Conservation (phyloP, 2,888 invertebrate genomes). For the Notodonta dromedarius region DNA sequence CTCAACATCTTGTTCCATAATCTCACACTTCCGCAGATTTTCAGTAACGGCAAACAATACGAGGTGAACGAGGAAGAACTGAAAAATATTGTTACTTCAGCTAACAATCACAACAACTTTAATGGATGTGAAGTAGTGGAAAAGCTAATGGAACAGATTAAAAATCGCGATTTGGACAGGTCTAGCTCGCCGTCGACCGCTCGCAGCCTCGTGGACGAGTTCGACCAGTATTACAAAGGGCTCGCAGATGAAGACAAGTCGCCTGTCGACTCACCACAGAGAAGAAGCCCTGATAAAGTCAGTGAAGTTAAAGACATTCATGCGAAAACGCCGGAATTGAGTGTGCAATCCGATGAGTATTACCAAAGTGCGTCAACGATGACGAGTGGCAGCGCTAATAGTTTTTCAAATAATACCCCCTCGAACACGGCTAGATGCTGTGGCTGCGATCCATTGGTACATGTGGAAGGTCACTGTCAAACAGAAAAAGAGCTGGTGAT, state of each 20-base stretch:
- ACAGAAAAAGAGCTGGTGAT: conserved; percentile 18
- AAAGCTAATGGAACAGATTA: conserved; percentile 64
- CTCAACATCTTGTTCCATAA: conserved; percentile 75
- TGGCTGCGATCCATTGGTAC: conserved; percentile 17
- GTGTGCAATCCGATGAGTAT: conserved; percentile 21
- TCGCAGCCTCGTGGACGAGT: conserved; percentile 73
- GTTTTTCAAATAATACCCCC: conserved; percentile 19
- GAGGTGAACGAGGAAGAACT: conserved; percentile 77
- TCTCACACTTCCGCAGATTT: conserved; percentile 69
- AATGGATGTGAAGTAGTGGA: conserved; percentile 55
- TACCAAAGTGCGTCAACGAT: conserved; percentile 23
- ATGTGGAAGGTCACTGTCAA: conserved; percentile 9
- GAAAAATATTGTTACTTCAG: conserved; percentile 64
- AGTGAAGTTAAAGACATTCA: conserved; percentile 36
- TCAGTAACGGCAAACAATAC: conserved; percentile 71
- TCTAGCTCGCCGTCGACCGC: conserved; percentile 71
- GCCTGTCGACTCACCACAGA: conserved; percentile 32
- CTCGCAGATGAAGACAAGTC: conserved; percentile 53
- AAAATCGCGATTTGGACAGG: conserved; percentile 56
- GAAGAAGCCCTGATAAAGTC: conserved; percentile 27
- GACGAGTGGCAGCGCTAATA: conserved; percentile 26
- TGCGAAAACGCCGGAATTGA: conserved; percentile 22
- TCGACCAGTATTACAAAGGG: conserved; percentile 70
- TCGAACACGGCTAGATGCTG: conserved; percentile 10
- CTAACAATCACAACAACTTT: conserved; percentile 51